phyloP scores from a whole-genome alignment of 2,797 vertebrate species.

The Vireo griseus region DNA sequence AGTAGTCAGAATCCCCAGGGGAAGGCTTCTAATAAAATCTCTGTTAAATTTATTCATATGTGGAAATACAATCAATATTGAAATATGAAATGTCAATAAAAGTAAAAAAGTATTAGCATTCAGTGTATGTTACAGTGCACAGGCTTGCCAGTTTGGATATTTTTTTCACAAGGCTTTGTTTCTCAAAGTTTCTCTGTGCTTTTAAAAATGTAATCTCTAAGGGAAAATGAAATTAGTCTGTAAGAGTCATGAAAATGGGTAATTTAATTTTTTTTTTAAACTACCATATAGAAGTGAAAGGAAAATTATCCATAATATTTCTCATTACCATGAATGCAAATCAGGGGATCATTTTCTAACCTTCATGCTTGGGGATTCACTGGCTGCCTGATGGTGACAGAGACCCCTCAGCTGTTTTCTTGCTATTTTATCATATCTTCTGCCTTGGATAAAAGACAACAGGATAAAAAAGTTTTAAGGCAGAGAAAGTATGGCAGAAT shows the following conservation, averaged over 20 bases:
- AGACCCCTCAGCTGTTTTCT: not conserved
- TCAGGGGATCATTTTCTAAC: not conserved
- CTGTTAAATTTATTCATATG: not conserved
- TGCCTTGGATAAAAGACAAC: not conserved
- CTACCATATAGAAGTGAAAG: not conserved
- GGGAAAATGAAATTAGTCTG: constrained; percentile 9
- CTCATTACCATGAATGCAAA: not conserved
- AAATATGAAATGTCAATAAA: not conserved
- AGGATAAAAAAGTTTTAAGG: not conserved
- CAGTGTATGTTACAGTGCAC: not conserved
- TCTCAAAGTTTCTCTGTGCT: not conserved
- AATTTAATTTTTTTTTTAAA: not conserved
- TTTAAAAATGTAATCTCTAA: not conserved
- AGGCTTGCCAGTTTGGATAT: not conserved
- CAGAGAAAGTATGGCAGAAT: not conserved
- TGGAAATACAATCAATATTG: constrained; percentile 2
- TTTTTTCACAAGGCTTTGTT: not conserved
- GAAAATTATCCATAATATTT: not conserved
- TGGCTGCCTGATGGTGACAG: not conserved
- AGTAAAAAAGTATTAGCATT: constrained; percentile 6
- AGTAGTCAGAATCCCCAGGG: not conserved
- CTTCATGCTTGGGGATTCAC: not conserved
- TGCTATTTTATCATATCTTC: not conserved
- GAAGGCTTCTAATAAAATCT: constrained; percentile 33
- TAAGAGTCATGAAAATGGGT: not conserved